phyloP scores from a whole-genome alignment of 1,140 invertebrate species.

The Prorops nasuta region DNA sequence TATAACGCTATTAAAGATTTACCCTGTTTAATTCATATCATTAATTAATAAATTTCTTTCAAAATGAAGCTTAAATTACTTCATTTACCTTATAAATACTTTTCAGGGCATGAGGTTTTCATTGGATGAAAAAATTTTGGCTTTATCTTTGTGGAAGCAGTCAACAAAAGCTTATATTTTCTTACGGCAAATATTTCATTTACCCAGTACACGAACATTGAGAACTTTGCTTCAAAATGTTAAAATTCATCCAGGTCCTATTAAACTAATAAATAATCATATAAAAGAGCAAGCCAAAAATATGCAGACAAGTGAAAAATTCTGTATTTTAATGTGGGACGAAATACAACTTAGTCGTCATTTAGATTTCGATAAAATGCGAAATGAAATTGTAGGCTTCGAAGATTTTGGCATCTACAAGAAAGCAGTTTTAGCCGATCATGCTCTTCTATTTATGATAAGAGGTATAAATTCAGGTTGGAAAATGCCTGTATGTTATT shows the following conservation, averaged over 20 bases:
- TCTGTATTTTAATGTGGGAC: too few species aligned
- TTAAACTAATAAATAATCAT: constrained; percentile 5
- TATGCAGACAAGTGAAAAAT: constrained; percentile 14
- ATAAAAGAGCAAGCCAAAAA: constrained; percentile 5
- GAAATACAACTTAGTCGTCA: too few species aligned
- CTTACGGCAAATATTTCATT: constrained; percentile 8
- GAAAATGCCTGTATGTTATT: constrained; percentile 14
- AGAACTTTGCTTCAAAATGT: constrained; percentile 8
- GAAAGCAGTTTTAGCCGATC: constrained; percentile 11
- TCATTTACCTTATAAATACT: too few species aligned
- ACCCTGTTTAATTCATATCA: too few species aligned
- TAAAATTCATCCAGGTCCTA: constrained; percentile 13
- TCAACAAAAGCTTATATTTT: constrained; percentile 12
- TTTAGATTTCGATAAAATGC: too few species aligned
- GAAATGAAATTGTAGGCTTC: constrained; percentile 10
- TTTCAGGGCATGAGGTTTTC: constrained; percentile 6
- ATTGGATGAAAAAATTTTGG: constrained; percentile 15
- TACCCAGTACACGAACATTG: constrained; percentile 7
- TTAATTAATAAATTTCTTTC: too few species aligned
- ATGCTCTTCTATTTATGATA: constrained; percentile 13
- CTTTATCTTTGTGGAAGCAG: constrained; percentile 14
- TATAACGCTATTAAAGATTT: too few species aligned
- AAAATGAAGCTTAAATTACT: too few species aligned
- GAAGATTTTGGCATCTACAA: constrained; percentile 3
- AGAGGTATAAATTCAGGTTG: constrained; percentile 11